Evolutionary conservation across 2,113 vertebrate species (phyloP), one percentile per base, ranked within the genome.

Genomic region (Micromys minutus): DNA sequence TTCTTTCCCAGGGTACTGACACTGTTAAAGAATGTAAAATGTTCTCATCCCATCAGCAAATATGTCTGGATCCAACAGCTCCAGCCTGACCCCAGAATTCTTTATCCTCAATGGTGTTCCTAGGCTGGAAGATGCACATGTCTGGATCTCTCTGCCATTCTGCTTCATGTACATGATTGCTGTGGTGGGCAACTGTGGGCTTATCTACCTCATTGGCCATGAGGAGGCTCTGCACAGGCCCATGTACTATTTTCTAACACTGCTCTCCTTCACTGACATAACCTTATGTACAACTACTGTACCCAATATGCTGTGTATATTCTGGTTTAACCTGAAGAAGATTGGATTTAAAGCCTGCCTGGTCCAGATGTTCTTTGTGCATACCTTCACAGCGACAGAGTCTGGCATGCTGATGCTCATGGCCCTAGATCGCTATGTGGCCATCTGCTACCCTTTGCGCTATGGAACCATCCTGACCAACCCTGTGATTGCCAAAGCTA

Each of bases 261-360:
- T 97, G 65, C 90, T 98, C 5, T 95, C 97, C 19, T 71, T 97
- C 90, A 97, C 97, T 0, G 97, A 98, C 34, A 72, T 95, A 31
- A 88, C 83, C 13, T 39, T 92, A 50, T 84, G 96, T 19, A 97
- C 89, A 2, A 90, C 93, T 7, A 94, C 83, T 0, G 89, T 98
- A 15, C 97, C 97, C 61, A 98, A 96, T 21, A 92, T 96, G 50
- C 59, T 97, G 50, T 95, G 95, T 36, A 96, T 97, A 76, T 97
- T 98, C 87, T 97, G 95, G 96, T 93, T 98, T 29, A 61, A 61
- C 34, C 59, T 90, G 34, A 77, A 77, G 34, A 47, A 90, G 88
- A 90, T 77, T 77, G 74, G 42, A 22, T 90, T 90, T 50, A 76
- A 63, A 29, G 72, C 88, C 42, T 89, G 87, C 72, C 31, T 89